Conservation (phyloP, 2,113 vertebrate genomes). For the Pachypanchax playfairii region DNA sequence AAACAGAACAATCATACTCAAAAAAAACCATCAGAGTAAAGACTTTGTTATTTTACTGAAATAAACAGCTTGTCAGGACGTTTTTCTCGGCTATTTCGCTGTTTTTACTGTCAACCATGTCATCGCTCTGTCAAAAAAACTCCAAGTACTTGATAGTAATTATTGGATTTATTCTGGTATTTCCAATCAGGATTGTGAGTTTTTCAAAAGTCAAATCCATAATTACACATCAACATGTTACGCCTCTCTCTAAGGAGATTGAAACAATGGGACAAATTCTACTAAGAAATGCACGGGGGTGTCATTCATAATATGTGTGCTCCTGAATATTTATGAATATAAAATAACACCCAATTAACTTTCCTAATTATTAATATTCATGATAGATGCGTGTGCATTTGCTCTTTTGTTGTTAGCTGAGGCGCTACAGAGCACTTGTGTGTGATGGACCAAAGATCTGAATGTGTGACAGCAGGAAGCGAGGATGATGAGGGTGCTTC, state of each 20-base stretch:
- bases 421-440: constrained; percentile 49
- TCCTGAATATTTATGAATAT: constrained; percentile 80
- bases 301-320: constrained; percentile 60
- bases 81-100: constrained; percentile 22
- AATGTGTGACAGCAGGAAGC: not conserved
- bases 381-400: constrained; percentile 67
- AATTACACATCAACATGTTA: constrained; percentile 59
- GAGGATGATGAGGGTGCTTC: not conserved
- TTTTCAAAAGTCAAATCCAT: constrained; percentile 28
- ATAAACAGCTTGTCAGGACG: constrained; percentile 21
- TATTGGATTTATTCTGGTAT: constrained; percentile 29
- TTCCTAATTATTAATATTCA: constrained; percentile 81
- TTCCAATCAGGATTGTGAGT: constrained; percentile 23
- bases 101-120: constrained; percentile 3
- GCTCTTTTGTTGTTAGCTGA: constrained; percentile 70
- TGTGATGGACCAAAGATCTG: constrained; percentile 43
- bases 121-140: constrained; percentile 22
- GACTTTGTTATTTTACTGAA: constrained; percentile 7
- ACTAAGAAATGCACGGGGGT: constrained; percentile 62
- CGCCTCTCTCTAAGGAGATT: constrained; percentile 9
- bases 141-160: constrained; percentile 29
- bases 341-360: constrained; percentile 81
- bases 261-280: constrained; percentile 43
- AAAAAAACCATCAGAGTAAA: not conserved
- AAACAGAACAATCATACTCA: constrained; percentile 29